These are phyloP conservation scores for Caradrina kadenii DNA, from an alignment of 2,888 invertebrate genomes.

Conservation along the genomic window DNA sequence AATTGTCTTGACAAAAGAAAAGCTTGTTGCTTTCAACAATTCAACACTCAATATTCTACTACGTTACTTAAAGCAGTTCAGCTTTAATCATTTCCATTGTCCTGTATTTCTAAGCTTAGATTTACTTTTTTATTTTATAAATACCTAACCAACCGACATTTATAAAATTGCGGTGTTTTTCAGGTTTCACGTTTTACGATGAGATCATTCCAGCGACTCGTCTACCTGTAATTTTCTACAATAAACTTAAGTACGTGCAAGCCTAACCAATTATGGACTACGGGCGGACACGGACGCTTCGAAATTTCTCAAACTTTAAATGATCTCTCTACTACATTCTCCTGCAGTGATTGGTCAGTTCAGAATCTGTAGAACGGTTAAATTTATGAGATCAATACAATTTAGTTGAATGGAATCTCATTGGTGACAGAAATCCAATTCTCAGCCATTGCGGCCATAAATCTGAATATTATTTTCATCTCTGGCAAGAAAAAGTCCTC, in stretches of 20 bases:
- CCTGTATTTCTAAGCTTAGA: not conserved
- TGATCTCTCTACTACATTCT: constrained; percentile 15
- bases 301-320: constrained; percentile 63
- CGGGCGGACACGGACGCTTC: constrained; percentile 51
- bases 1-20: constrained; percentile 62
- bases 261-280: constrained; percentile 70
- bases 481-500: constrained; percentile 78
- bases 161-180: constrained; percentile 23
- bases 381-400: constrained; percentile 41
- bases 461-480: constrained; percentile 72
- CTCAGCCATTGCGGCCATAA: constrained; percentile 62
- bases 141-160: constrained; percentile 5
- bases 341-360: constrained; percentile 12
- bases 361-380: constrained; percentile 6
- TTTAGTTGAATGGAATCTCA: constrained; percentile 39
- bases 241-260: constrained; percentile 73
- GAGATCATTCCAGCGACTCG: constrained; percentile 65
- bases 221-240: constrained; percentile 78
- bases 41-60: constrained; percentile 48
- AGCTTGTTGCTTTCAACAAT: constrained; percentile 56
- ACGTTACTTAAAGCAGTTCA: constrained; percentile 15
- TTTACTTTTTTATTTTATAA: not conserved
- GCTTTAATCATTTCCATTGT: constrained; percentile 3
- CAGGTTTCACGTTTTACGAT: constrained; percentile 46
- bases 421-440: constrained; percentile 49